Percentiles rank a stretch among this genome's conserved stretches.
Evolutionary conservation across 2,797 vertebrate genomes (phyloP).

Genomic region (Sebastes trivittatus): DNA sequence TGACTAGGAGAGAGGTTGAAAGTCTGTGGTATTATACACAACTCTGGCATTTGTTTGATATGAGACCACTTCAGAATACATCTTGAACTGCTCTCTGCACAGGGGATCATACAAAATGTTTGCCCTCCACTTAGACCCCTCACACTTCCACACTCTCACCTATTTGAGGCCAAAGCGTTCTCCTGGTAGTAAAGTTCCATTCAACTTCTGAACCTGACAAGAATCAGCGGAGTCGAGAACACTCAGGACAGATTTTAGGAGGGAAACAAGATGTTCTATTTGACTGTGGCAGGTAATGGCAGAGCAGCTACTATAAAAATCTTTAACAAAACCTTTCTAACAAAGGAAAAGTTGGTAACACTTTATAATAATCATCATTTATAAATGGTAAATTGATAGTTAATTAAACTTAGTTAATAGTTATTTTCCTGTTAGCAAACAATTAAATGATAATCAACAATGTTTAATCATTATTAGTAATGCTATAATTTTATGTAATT

Average conservation of each 20-base stretch:
- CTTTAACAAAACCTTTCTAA: not conserved
- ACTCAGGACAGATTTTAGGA: not conserved
- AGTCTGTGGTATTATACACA: not conserved
- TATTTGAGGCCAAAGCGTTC: not conserved
- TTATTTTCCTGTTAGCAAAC: too few species aligned
- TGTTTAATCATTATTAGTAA: too few species aligned
- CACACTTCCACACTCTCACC: not conserved
- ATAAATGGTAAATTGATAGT: too few species aligned
- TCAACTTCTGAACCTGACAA: slow-evolving; percentile 5
- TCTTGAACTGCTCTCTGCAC: not conserved
- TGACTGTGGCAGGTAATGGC: not conserved
- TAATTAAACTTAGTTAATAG: too few species aligned
- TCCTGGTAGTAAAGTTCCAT: not conserved
- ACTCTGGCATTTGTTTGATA: not conserved
- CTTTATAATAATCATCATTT: too few species aligned
- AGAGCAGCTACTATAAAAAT: not conserved
- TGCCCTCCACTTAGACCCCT: not conserved
- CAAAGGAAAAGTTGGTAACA: too few species aligned
- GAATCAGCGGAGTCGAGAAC: not conserved
- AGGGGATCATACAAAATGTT: not conserved
- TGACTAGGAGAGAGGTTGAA: not conserved
- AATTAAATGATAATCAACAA: too few species aligned
- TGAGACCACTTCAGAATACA: not conserved
- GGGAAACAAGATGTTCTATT: not conserved
- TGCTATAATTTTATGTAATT: too few species aligned